Conservation (phyloP, 2,888 invertebrate species). For the Campoplex nolae region DNA sequence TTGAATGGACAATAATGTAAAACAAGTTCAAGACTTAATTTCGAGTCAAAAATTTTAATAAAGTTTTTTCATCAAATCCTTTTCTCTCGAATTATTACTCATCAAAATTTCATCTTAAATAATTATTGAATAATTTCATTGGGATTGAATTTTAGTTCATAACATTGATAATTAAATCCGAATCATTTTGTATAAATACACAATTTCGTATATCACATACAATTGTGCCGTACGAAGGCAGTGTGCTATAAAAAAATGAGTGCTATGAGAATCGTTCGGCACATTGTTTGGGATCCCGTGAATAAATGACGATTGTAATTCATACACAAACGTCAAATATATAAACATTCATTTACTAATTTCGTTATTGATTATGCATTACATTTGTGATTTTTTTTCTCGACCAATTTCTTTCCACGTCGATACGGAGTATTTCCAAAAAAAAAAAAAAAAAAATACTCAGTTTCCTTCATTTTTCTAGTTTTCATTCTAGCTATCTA, state of each 20-base stretch:
- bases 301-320: conserved; percentile 39
- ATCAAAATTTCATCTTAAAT: background rate
- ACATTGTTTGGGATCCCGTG: conserved; percentile 44
- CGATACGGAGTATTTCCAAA: conserved; percentile 36
- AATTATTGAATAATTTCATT: background rate
- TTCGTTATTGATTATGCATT: conserved; percentile 51
- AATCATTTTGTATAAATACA: background rate
- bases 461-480: conserved; percentile 11
- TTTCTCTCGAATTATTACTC: background rate
- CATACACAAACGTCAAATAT: conserved; percentile 48
- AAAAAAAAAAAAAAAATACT: conserved; percentile 42
- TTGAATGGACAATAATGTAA: background rate
- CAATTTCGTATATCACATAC: conserved; percentile 73
- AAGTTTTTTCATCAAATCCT: background rate
- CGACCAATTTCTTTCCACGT: conserved; percentile 14
- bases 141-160: background rate
- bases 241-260: conserved; percentile 72
- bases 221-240: conserved; percentile 74
- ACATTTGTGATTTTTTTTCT: background rate
- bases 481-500: conserved; percentile 51
- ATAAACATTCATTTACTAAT: conserved; percentile 54
- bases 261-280: conserved; percentile 63
- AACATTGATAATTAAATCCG: background rate
- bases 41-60: background rate
- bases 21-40: background rate